A percentile compares a stretch with the other conserved stretches of the same genome.
These are phyloP conservation scores for Pseudoatta argentina DNA, from an alignment of 1,140 invertebrate species.

Conservation along the genomic window DNA sequence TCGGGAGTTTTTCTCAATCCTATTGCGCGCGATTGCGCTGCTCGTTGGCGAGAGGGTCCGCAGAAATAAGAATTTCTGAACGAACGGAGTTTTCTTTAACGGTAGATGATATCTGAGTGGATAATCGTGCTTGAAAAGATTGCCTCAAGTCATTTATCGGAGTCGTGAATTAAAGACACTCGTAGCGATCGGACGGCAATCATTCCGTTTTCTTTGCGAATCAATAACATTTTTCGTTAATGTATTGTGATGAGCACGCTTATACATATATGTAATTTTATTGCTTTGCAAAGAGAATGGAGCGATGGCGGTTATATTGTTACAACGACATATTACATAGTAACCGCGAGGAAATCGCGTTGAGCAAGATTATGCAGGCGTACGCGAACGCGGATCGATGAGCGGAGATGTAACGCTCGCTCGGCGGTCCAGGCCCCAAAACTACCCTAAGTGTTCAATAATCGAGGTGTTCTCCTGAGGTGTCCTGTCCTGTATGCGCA, in stretches of 20 bases:
- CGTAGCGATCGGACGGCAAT: constrained; percentile 2
- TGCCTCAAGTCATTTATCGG: not conserved
- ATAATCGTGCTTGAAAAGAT: not conserved
- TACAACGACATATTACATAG: constrained; percentile 1
- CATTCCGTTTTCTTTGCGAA: not conserved
- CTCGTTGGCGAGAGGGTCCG: constrained; percentile 1
- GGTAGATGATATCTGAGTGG: not conserved
- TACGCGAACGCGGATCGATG: constrained; percentile 20
- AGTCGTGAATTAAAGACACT: not conserved
- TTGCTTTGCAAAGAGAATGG: constrained; percentile 6
- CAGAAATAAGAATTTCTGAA: not conserved
- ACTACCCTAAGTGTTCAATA: constrained; percentile 85
- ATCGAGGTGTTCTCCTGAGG: constrained; percentile 80
- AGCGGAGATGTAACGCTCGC: constrained; percentile 66
- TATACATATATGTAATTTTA: not conserved
- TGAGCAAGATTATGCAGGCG: not conserved
- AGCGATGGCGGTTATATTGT: not conserved
- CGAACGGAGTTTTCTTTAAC: constrained; percentile 2
- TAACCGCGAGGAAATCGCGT: constrained; percentile 1
- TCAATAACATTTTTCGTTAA: not conserved
- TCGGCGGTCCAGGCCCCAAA: constrained; percentile 80
- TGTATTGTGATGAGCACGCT: not conserved
- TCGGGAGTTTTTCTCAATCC: constrained; percentile 8
- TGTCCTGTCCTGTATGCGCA: constrained; percentile 74
- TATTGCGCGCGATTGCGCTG: constrained; percentile 52